Conservation (phyloP, 2,888 invertebrate species). For the Patella depressa region DNA sequence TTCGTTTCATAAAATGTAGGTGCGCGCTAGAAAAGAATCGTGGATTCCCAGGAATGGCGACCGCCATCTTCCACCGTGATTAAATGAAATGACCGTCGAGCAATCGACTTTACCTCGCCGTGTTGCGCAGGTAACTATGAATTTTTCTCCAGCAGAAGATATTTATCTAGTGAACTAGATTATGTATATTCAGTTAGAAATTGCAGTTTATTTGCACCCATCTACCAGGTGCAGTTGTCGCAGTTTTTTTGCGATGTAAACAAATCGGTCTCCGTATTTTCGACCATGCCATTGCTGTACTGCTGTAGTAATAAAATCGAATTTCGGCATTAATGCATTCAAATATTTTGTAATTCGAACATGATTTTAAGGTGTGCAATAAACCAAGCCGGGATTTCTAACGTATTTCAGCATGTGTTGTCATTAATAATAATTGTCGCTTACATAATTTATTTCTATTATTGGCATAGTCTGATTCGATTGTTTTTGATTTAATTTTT, state of each 20-base stretch:
- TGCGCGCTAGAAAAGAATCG: not conserved
- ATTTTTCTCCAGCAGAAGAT: not conserved
- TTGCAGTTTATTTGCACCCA: not conserved
- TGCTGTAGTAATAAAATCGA: too few species aligned
- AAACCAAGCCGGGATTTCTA: too few species aligned
- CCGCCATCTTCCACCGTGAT: conserved; percentile 33
- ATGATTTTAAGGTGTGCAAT: too few species aligned
- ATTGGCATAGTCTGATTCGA: too few species aligned
- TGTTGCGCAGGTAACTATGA: conserved; percentile 31
- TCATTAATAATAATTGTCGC: too few species aligned
- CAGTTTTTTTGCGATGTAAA: conserved; percentile 2
- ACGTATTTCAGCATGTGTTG: too few species aligned
- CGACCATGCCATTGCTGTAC: too few species aligned
- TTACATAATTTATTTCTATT: too few species aligned
- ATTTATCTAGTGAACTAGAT: not conserved
- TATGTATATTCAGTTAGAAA: not conserved
- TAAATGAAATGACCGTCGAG: conserved; percentile 41
- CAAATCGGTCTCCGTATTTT: not conserved
- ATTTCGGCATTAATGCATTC: not conserved
- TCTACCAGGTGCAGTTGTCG: not conserved
- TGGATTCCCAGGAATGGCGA: conserved; percentile 21
- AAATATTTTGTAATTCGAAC: not conserved
- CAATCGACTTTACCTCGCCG: conserved; percentile 39
- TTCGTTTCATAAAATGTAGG: not conserved
- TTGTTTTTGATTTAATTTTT: too few species aligned